These are phyloP conservation scores for Genyomyrus donnyi DNA, from an alignment of 2,113 vertebrate species.

Conservation along the genomic window DNA sequence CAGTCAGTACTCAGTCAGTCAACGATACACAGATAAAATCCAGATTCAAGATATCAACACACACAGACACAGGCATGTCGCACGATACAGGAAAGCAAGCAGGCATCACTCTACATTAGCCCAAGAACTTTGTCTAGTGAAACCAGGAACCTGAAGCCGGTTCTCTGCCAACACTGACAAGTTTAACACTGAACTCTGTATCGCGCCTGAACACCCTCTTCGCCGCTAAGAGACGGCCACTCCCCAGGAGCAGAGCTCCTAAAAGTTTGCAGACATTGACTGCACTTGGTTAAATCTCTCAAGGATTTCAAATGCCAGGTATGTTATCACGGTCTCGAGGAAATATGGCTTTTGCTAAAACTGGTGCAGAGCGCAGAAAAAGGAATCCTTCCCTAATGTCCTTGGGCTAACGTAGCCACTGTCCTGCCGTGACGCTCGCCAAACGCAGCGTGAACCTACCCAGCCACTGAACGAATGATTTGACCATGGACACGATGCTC, in stretches of 20 bases:
- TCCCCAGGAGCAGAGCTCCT: neutral
- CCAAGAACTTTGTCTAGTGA: neutral
- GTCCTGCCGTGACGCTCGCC: constrained; percentile 28
- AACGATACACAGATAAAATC: neutral
- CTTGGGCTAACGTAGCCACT: constrained; percentile 29
- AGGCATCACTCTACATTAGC: neutral
- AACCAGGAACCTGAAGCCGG: neutral
- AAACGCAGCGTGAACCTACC: constrained; percentile 64
- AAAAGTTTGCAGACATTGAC: neutral
- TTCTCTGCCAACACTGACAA: neutral
- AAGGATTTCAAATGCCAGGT: neutral
- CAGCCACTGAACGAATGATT: constrained; percentile 85
- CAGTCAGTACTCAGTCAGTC: constrained; percentile 13
- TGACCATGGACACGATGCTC: constrained; percentile 91
- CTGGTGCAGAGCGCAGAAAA: neutral
- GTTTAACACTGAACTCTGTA: neutral
- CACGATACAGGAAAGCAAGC: neutral
- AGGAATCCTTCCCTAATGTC: neutral
- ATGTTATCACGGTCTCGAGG: neutral
- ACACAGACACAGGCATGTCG: neutral
- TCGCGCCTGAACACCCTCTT: neutral
- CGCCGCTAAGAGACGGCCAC: neutral
- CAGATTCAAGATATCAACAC: neutral
- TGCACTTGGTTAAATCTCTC: neutral
- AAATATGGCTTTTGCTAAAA: neutral